phyloP scores from a whole-genome alignment of 2,113 vertebrate species.

The Eptesicus fuscus region DNA sequence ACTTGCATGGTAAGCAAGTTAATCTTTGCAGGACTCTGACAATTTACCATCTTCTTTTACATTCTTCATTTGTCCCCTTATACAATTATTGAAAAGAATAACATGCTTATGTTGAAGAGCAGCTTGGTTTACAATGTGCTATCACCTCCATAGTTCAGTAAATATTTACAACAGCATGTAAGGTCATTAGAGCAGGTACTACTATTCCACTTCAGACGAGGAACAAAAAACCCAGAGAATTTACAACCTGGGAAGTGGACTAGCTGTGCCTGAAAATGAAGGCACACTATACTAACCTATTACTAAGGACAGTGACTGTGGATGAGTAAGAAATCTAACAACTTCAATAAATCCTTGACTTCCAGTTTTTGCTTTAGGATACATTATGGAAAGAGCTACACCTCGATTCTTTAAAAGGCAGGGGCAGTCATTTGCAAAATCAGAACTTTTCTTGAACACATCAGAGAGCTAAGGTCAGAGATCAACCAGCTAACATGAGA shows the following conservation, averaged over 20 bases:
- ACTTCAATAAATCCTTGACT: neutral
- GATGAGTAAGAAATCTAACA: neutral
- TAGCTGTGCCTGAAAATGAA: neutral
- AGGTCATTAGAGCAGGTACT: neutral
- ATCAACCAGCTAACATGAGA: neutral
- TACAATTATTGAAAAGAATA: neutral
- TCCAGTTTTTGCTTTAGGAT: neutral
- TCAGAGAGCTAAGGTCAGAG: neutral
- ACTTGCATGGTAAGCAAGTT: neutral
- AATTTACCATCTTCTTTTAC: neutral
- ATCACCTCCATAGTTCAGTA: neutral
- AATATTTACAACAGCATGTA: neutral
- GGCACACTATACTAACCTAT: neutral
- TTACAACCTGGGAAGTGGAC: neutral
- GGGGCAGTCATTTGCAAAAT: neutral
- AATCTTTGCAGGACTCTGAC: neutral
- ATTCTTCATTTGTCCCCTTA: neutral
- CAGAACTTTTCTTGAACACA: neutral
- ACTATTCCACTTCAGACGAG: neutral
- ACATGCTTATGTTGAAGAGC: neutral
- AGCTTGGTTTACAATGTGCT: neutral
- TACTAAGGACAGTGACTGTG: neutral
- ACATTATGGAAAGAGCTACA: neutral
- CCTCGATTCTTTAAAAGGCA: neutral
- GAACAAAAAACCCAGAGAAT: neutral